Base-by-base conservation (phyloP, 2,113 vertebrate species). In the Hymenochirus boettgeri region DNA sequence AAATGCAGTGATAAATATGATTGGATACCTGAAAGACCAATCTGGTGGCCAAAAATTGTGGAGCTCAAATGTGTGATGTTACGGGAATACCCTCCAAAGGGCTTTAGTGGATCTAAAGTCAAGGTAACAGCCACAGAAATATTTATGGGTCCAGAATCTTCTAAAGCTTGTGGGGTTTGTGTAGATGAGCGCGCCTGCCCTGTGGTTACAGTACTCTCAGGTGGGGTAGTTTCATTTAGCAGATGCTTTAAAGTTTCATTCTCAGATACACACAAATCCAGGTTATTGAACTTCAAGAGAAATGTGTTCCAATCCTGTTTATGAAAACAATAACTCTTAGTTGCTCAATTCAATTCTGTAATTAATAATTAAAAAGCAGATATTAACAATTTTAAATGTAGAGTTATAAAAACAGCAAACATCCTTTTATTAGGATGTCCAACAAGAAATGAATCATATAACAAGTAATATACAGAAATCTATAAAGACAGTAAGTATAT, bases 231-330 rank as follows among this genome's bases (percentile, higher is more conserved):
- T 60, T 99, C 95, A 0, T 98, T 98, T 55, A 93, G 79, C 48
- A 93, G 90, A 37, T 99, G 96, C 73, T 99, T 99, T 54, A 98
- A 79, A 0, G 96, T 98, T 72, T 99, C 96, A 2, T 99, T 99
- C 82, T 99, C 95, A 0, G 95, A 99, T 79, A 96, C 93, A 17
- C 96, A 98, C 29, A 99, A 91, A 84, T 98, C 96, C 82, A 99
- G 80, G 67, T 97, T 93, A 3, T 99, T 99, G 77, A 93, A 97
- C 62, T 91, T 88, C 74, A 99, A 79, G 24, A 99, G 89, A 46
- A 99, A 99, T 1, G 92, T 99, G 72, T 99, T 99, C 96, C 96
- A 99, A 79, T 99, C 96, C 96, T 98, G 72, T 63, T 4, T 50
- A 71, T 12, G 48, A 72, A 0, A 2, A 18, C 54, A 64, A 42